Evolutionary conservation across 1,140 invertebrate genomes (phyloP).

Genomic region (Globodera ellingtonae): DNA sequence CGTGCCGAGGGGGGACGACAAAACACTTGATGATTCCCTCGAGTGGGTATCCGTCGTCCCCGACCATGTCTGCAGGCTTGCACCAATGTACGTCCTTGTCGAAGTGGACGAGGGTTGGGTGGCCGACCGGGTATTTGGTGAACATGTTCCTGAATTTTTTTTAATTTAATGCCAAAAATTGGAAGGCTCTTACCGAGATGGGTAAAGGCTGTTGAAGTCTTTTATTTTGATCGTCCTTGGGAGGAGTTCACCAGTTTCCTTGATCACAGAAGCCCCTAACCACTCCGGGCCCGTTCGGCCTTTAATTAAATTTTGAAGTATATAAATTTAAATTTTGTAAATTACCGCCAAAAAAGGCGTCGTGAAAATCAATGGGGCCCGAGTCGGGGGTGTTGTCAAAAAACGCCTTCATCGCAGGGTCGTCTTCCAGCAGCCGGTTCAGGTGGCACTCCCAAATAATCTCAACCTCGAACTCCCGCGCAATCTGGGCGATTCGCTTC

Average conservation of each 20-base stretch:
- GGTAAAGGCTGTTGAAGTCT: constrained; percentile 1
- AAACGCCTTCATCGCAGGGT: not conserved
- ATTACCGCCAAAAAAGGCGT: not conserved
- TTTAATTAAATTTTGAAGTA: not conserved
- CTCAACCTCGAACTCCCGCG: not conserved
- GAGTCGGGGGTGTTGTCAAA: not conserved
- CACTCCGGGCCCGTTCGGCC: not conserved
- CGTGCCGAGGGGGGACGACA: not conserved
- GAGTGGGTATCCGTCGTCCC: not conserved
- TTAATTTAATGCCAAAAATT: not conserved
- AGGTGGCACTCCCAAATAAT: not conserved
- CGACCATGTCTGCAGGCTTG: not conserved
- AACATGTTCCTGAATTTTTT: constrained; percentile 1
- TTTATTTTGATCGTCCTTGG: not conserved
- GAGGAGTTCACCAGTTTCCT: not conserved
- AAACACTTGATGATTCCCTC: constrained; percentile 2
- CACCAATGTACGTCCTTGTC: constrained; percentile 1
- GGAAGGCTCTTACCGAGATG: not conserved
- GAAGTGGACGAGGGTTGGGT: not conserved
- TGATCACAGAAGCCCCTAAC: not conserved
- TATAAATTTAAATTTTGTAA: not conserved
- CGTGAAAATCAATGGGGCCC: not conserved
- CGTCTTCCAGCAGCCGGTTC: not conserved
- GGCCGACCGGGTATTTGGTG: constrained; percentile 10
- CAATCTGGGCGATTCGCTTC: not conserved